Conservation (phyloP, 2,113 vertebrate species). For the Gorsachius goisagi region DNA sequence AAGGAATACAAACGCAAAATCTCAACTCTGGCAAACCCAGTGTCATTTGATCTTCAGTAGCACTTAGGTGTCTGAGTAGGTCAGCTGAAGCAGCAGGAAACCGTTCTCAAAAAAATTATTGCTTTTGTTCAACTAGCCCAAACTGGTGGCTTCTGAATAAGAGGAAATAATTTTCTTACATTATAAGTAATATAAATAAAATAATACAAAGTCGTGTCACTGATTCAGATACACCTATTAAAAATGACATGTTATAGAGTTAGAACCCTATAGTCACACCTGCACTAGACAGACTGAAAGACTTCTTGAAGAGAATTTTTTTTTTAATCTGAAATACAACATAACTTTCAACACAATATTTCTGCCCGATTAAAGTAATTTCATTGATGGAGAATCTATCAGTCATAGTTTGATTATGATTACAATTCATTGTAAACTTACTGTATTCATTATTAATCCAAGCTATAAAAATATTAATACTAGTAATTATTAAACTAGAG, state of each 20-base stretch:
- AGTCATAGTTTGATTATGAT: neutral
- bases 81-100: neutral
- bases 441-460: neutral
- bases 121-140: neutral
- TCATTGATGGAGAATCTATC: neutral
- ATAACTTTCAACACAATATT: neutral
- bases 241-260: neutral
- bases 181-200: neutral
- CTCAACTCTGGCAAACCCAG: neutral
- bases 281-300: neutral
- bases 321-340: neutral
- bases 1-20: neutral
- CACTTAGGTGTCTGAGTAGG: neutral
- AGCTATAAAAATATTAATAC: neutral
- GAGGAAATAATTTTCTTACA: neutral
- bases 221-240: neutral
- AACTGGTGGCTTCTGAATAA: neutral
- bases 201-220: neutral
- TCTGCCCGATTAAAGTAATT: neutral
- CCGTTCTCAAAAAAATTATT: neutral
- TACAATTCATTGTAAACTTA: neutral
- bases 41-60: neutral
- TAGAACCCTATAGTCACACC: neutral
- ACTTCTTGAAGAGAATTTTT: neutral
- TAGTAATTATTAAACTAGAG: neutral